Percentiles rank a stretch among this genome's conserved stretches.
phyloP scores from a whole-genome alignment of 2,113 vertebrate genomes.

The Collichthys lucidus region DNA sequence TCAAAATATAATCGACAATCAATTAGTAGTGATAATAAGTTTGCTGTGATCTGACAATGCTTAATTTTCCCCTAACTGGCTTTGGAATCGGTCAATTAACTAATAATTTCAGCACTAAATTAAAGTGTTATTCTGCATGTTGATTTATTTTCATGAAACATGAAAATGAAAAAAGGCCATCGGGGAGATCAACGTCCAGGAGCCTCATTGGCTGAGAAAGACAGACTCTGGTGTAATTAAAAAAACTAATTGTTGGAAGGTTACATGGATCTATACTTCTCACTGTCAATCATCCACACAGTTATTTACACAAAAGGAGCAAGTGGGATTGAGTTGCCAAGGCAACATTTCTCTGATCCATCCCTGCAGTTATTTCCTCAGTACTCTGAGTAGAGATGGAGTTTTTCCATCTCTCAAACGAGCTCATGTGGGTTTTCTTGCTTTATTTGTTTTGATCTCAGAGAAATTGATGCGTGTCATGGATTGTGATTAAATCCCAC shows the following conservation, averaged over 20 bases:
- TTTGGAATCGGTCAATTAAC: slow-evolving; percentile 11
- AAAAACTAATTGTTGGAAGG: neutral
- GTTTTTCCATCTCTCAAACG: slow-evolving; percentile 33
- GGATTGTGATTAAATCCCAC: slow-evolving; percentile 42
- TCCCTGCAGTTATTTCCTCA: slow-evolving; percentile 60
- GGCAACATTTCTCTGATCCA: slow-evolving; percentile 77
- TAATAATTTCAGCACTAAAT: slow-evolving; percentile 22
- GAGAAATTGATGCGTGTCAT: slow-evolving; percentile 28
- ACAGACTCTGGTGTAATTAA: slow-evolving; percentile 3
- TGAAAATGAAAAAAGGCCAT: neutral
- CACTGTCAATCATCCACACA: slow-evolving; percentile 37
- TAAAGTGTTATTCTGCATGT: neutral
- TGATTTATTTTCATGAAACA: slow-evolving; percentile 15
- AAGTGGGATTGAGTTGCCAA: slow-evolving; percentile 79
- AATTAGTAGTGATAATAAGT: neutral
- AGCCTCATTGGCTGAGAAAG: neutral
- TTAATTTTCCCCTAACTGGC: neutral
- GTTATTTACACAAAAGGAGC: slow-evolving; percentile 44
- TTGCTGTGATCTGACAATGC: neutral
- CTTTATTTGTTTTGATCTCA: slow-evolving; percentile 36
- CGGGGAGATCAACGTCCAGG: neutral
- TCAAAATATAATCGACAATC: neutral
- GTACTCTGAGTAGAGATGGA: slow-evolving; percentile 5
- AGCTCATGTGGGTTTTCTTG: neutral
- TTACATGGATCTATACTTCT: neutral